Percentiles rank a stretch among this genome's conserved stretches.
Conservation (phyloP, 2,113 vertebrate species). For the Chaetodon trifascialis region DNA sequence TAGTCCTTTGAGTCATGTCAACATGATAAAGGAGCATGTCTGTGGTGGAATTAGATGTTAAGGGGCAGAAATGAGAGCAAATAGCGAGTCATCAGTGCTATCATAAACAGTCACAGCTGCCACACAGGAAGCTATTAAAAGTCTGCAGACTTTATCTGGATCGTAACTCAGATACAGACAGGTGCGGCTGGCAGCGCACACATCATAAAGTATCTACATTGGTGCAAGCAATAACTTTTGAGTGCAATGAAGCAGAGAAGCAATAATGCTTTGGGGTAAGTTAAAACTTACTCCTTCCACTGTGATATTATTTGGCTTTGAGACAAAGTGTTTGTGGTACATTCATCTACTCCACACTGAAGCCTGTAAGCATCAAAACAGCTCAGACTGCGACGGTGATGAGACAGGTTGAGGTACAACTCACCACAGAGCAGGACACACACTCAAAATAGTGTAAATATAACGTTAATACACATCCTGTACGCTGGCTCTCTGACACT, state of each 20-base stretch:
- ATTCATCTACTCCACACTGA: not conserved
- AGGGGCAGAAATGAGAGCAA: constrained; percentile 27
- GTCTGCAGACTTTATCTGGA: constrained; percentile 26
- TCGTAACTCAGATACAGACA: constrained; percentile 50
- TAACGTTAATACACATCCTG: not conserved
- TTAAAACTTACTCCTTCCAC: not conserved
- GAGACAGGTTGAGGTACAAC: not conserved
- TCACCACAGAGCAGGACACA: too few relatives aligned
- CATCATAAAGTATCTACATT: constrained; percentile 23
- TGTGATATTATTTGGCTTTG: not conserved
- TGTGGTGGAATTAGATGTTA: constrained; percentile 26
- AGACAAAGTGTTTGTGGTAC: not conserved
- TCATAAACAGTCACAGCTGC: constrained; percentile 52
- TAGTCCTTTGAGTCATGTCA: not conserved
- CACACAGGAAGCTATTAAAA: constrained; percentile 66
- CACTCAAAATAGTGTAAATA: not conserved
- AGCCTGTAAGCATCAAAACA: not conserved
- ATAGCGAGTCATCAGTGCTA: constrained; percentile 17
- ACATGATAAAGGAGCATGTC: not conserved
- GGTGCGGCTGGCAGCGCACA: constrained; percentile 42
- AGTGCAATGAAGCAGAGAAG: not conserved
- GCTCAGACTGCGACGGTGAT: not conserved
- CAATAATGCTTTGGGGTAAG: constrained; percentile 7
- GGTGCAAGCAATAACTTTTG: constrained; percentile 13
- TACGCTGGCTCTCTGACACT: not conserved